Base-by-base conservation (phyloP, 2,797 vertebrate species). In the Vireo griseus region DNA sequence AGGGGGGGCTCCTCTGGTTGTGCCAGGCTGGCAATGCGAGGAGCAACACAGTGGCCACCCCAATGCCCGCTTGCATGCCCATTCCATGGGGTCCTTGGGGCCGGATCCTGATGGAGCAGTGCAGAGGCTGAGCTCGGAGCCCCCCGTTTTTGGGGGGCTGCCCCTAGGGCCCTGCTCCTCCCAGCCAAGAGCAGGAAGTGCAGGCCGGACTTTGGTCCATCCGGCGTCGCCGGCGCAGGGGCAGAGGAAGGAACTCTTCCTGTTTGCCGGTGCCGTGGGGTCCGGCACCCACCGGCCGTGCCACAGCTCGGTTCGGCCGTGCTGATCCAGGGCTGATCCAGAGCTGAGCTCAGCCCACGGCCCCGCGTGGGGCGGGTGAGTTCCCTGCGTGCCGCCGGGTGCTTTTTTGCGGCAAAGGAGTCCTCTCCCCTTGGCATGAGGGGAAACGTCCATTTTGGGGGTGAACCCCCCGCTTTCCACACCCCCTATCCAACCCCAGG, bases 201-300 rank as follows among this genome's bases (percentile, higher is more conserved):
- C 48, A 4, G 39, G 40, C 65, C n/a, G 42, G 86, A 82, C 92
- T 90, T 89, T 24, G 95, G 71, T 66, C 91, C 82, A 35, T 88
- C 90, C 59, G 75, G 88, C 2, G 48, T 13, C 35, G 26, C 71
- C 15, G 18, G 68, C 6, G 11, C 78, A 6, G 69, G 79, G 84
- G 61, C 69, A 74, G 83, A 67, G 91, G 94, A 94, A 95, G 90
- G 75, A 58, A 75, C 84, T 67, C 52, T 84, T 95, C 87, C 91
- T 91, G 89, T 84, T 91, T 48, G 35, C 89, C 25, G 9, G 11
- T 6, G 4, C 0, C 3, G 9, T 9, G 83, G 66, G 72, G 24
- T 50, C 66, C 1, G 6, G 80, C 80, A 63, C 71, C 86, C 61
- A 4, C 1, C 10, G 17, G 63, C 51, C 6, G 2, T 19, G 68